Evolutionary conservation across 2,888 invertebrate genomes (phyloP), one percentile per base, ranked within the genome.

Genomic region (Smittia aterrima): DNA sequence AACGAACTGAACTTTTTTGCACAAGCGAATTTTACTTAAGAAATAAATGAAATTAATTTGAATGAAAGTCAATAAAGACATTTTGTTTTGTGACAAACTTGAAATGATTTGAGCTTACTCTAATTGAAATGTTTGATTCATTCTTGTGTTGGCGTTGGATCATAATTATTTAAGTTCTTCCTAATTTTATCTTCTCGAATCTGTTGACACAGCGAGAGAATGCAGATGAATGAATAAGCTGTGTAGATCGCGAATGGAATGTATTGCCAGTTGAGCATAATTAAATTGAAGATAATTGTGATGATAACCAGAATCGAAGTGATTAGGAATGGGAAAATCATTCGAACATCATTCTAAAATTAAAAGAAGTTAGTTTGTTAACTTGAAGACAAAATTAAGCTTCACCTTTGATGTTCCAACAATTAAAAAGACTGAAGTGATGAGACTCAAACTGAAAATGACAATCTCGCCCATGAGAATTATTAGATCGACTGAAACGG

Each of bases 381-480:
- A 1, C 1, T 38, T 0, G 16, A 4, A 3, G 18, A 38, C 13
- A 32, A 22, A 16, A 16, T n/a, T 27, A 16, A 18, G 4, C 9
- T 22, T 53, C 16, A 70, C 70, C 22, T 54, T 70, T 18, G 11
- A 22, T 1, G 70, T 54, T 54, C 70, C 70, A 70, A 54, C 25
- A 18, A 70, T 70, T 16, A 70, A 20, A 7, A 27, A 41, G 1
- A 70, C 24, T 11, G 53, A 53, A 16, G 70, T 54, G 20, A 70
- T 53, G 3, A 70, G 25, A 6, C 41, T 22, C 16, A 70, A 20
- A 3, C 25, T 54, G 9, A 25, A 54, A 9, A 70, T 32, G 1
- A 27, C 16, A 7, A 70, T 53, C 27, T 70, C 70, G 1, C 20
- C 68, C 9, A 22, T 24, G 9, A 40, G n/a, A 1, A 68, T n/a